A percentile compares a stretch with the other conserved stretches of the same genome.
Conservation (phyloP, 1,140 invertebrate species). For the Atta cephalotes region DNA sequence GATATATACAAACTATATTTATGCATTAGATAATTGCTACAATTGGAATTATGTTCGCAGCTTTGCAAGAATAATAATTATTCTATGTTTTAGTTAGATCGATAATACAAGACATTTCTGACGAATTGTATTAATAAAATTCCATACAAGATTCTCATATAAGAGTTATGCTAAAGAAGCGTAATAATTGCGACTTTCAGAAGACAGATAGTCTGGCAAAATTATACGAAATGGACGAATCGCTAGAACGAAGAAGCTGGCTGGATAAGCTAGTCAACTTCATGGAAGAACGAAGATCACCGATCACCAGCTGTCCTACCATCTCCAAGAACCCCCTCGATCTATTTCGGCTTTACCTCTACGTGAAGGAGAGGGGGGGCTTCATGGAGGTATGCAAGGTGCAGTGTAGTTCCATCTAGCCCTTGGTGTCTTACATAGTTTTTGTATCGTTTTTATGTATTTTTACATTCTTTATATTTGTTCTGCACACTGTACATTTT, state of each 20-base stretch:
- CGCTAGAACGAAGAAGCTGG: constrained; percentile 95
- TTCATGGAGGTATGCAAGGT: constrained; percentile 97
- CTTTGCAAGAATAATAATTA: constrained; percentile 20
- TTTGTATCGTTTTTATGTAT: constrained; percentile 78
- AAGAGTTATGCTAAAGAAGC: background rate
- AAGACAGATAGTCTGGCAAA: constrained; percentile 96
- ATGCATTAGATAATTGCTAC: constrained; percentile 39
- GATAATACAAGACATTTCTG: constrained; percentile 21
- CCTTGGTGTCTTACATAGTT: constrained; percentile 82
- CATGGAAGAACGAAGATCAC: constrained; percentile 97
- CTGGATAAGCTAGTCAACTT: constrained; percentile 96
- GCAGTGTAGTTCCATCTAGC: constrained; percentile 89
- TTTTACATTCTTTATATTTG: constrained; percentile 68
- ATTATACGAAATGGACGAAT: constrained; percentile 98
- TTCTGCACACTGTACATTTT: constrained; percentile 58
- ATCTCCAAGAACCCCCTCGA: constrained; percentile 99
- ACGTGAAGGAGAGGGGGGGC: constrained; percentile 98
- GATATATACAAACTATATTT: background rate
- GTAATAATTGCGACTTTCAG: constrained; percentile 85
- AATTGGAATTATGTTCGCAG: background rate
- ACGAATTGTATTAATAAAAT: constrained; percentile 29
- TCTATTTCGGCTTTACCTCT: constrained; percentile 97
- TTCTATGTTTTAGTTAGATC: constrained; percentile 43
- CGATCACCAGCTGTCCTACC: constrained; percentile 97
- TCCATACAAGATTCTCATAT: background rate